These are phyloP conservation scores for Sphyrna mokarran DNA, from an alignment of 2,113 vertebrate genomes.

Conservation along the genomic window DNA sequence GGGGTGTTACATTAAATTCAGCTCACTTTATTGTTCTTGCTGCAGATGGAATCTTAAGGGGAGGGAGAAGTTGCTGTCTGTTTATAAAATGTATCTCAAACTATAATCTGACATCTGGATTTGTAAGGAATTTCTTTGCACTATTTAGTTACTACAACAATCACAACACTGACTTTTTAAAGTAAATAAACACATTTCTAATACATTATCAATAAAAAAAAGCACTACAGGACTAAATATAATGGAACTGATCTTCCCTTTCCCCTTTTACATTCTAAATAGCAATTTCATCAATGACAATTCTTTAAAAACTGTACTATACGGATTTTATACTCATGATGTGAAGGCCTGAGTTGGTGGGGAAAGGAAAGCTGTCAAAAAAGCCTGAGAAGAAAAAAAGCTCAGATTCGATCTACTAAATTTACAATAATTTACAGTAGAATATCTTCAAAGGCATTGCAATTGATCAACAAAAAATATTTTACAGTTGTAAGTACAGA, in stretches of 20 bases:
- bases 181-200: constrained; percentile 50
- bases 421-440: constrained; percentile 97
- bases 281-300: constrained; percentile 62
- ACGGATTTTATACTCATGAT: constrained; percentile 57
- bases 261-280: constrained; percentile 81
- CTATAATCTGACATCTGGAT: constrained; percentile 35
- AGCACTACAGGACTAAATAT: constrained; percentile 53
- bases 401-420: constrained; percentile 77
- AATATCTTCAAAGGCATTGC: constrained; percentile 70
- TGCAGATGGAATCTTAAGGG: constrained; percentile 46
- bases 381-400: constrained; percentile 78
- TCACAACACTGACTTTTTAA: constrained; percentile 55
- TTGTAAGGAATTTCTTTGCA: constrained; percentile 46
- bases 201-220: constrained; percentile 54
- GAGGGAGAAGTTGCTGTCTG: constrained; percentile 45
- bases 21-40: constrained; percentile 48
- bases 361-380: constrained; percentile 77
- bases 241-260: constrained; percentile 64
- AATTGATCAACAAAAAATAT: constrained; percentile 74
- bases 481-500: constrained; percentile 83
- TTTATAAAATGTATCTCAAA: constrained; percentile 47
- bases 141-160: constrained; percentile 50
- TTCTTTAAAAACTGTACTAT: constrained; percentile 63
- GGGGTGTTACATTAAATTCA: constrained; percentile 59
- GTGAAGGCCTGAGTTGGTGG: constrained; percentile 88